Conservation (phyloP, 2,797 vertebrate genomes). For the Cynodonichthys magdalenae region DNA sequence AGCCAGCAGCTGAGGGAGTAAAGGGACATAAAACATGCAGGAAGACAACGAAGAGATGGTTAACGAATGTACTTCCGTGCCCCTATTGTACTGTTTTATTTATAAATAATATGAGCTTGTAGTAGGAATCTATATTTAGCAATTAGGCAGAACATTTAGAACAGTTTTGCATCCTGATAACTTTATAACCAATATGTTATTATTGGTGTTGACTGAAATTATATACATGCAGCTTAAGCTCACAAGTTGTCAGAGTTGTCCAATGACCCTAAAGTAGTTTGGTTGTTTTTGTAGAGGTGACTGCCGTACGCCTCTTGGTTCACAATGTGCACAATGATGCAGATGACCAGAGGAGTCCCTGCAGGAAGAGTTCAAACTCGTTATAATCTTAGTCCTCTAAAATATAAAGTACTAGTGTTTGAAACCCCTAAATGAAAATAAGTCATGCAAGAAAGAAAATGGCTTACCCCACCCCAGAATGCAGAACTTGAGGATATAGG, state of each 20-base stretch:
- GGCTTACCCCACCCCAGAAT: slow-evolving; percentile 89
- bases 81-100: neutral
- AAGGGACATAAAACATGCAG: neutral
- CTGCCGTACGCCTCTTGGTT: slow-evolving; percentile 84
- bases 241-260: slow-evolving; percentile 81
- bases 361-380: slow-evolving; percentile 10
- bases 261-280: slow-evolving; percentile 10
- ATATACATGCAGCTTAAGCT: slow-evolving; percentile 60
- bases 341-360: slow-evolving; percentile 82
- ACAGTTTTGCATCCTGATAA: neutral
- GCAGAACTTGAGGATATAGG: slow-evolving; percentile 91
- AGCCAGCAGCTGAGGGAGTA: slow-evolving; percentile 87
- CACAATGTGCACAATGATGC: slow-evolving; percentile 79
- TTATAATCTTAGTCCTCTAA: neutral
- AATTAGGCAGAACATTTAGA: neutral
- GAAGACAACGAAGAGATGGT: neutral
- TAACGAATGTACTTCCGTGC: neutral
- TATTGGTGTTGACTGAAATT: too few relatives aligned
- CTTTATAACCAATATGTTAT: neutral
- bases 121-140: neutral
- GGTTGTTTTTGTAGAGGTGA: slow-evolving; percentile 32
- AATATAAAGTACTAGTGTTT: neutral
- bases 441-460: neutral
- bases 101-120: neutral
- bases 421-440: neutral